A percentile compares a stretch with the other conserved stretches of the same genome.
Conservation (phyloP, 2,113 vertebrate genomes). For the Circaetus gallicus region DNA sequence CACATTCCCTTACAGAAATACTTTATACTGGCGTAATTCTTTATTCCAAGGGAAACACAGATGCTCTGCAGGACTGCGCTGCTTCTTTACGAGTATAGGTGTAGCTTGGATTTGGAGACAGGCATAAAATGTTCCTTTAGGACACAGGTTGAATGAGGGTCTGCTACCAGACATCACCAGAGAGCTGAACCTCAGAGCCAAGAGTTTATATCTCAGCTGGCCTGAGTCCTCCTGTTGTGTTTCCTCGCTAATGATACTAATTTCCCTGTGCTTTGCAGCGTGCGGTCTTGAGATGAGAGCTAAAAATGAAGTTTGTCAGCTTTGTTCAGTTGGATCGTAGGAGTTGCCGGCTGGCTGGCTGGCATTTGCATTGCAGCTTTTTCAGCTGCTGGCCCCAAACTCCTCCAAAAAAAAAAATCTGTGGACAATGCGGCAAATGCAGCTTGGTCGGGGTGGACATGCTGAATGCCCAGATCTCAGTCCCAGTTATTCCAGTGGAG, state of each 20-base stretch:
- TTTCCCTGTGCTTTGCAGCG: neutral
- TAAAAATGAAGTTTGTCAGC: constrained; percentile 34
- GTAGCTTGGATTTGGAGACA: neutral
- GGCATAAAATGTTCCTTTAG: neutral
- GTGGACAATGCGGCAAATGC: neutral
- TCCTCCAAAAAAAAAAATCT: neutral
- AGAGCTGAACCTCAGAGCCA: neutral
- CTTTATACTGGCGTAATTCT: neutral
- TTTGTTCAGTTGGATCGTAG: neutral
- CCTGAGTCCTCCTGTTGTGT: neutral
- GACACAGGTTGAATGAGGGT: neutral
- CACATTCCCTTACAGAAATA: constrained; percentile 34
- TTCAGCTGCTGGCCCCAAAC: neutral
- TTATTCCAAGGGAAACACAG: neutral
- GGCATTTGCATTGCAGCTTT: neutral
- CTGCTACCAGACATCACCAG: neutral
- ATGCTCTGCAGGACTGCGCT: neutral
- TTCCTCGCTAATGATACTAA: neutral
- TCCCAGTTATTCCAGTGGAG: neutral
- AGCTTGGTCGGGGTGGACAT: neutral
- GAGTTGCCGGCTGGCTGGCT: neutral
- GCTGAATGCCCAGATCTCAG: neutral
- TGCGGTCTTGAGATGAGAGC: neutral
- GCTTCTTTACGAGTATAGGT: neutral
- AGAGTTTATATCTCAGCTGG: neutral